These are phyloP conservation scores for Hyalella azteca DNA, from an alignment of 2,888 invertebrate genomes.

Conservation along the genomic window DNA sequence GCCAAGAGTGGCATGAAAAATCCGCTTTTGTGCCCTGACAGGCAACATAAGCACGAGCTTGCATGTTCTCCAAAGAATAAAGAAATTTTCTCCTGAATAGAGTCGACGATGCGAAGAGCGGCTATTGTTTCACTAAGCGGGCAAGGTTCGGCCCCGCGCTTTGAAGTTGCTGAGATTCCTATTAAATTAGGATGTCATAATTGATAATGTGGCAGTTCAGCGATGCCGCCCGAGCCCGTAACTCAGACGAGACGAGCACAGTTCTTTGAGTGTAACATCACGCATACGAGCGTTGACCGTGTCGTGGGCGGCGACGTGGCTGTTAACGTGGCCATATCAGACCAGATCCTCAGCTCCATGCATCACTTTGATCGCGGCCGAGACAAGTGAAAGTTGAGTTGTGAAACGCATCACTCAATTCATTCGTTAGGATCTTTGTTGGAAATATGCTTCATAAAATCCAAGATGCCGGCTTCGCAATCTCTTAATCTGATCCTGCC, in stretches of 20 bases:
- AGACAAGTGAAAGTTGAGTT: slow-evolving; percentile 4
- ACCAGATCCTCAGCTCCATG: no score
- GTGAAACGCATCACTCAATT: slow-evolving; percentile 17
- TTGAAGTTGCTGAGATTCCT: not conserved
- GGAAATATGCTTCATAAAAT: not conserved
- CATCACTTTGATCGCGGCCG: not conserved
- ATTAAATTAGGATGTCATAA: slow-evolving; percentile 35
- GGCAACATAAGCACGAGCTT: no score
- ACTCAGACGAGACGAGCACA: not conserved
- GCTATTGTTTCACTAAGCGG: no score
- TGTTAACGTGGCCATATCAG: no score
- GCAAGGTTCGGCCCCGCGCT: not conserved
- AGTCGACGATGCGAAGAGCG: no score
- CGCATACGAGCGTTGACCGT: not conserved
- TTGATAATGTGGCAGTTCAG: slow-evolving; percentile 22
- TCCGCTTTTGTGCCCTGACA: no score
- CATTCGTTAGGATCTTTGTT: not conserved
- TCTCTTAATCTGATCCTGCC: no score
- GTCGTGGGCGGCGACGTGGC: no score
- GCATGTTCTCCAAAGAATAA: no score
- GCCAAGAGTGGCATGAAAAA: no score
- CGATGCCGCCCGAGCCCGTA: slow-evolving; percentile 14
- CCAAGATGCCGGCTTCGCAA: no score
- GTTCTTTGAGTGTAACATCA: slow-evolving; percentile 3
- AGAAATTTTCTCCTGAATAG: no score